Conservation (phyloP, 2,797 vertebrate species). For the Chaunax sp. region DNA sequence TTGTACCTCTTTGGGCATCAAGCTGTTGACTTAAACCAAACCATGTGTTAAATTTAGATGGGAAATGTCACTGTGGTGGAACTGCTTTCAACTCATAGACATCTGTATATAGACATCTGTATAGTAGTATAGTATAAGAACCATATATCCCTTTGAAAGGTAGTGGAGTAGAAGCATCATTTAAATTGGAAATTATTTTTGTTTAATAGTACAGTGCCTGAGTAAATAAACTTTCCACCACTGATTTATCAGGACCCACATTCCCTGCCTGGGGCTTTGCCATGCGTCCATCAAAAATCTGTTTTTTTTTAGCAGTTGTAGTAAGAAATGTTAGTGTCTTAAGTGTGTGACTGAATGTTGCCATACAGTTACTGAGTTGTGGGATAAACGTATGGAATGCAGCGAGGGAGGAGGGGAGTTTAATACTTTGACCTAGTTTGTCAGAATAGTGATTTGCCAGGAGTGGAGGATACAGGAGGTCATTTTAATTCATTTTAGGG, state of each 20-base stretch:
- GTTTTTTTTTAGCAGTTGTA: background rate
- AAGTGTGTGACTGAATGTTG: conserved; percentile 39
- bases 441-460: conserved; percentile 28
- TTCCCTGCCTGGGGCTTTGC: background rate
- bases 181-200: background rate
- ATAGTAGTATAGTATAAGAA: background rate
- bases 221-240: background rate
- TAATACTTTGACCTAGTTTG: conserved; percentile 54
- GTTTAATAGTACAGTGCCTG: too few relatives aligned
- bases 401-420: conserved; percentile 41
- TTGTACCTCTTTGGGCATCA: background rate
- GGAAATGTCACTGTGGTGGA: background rate
- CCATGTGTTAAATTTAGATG: background rate
- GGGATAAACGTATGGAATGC: conserved; percentile 60
- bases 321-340: conserved; percentile 11
- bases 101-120: too few relatives aligned
- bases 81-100: background rate
- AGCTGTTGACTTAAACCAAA: background rate
- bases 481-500: conserved; percentile 47
- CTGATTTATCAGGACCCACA: too few relatives aligned
- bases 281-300: conserved; percentile 6
- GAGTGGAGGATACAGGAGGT: conserved; percentile 29
- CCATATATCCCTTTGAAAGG: background rate
- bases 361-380: conserved; percentile 37
- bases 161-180: background rate